Percentiles rank a stretch among this genome's conserved stretches.
Evolutionary conservation across 2,888 invertebrate genomes (phyloP).

Genomic region (Ennomos erosarius): DNA sequence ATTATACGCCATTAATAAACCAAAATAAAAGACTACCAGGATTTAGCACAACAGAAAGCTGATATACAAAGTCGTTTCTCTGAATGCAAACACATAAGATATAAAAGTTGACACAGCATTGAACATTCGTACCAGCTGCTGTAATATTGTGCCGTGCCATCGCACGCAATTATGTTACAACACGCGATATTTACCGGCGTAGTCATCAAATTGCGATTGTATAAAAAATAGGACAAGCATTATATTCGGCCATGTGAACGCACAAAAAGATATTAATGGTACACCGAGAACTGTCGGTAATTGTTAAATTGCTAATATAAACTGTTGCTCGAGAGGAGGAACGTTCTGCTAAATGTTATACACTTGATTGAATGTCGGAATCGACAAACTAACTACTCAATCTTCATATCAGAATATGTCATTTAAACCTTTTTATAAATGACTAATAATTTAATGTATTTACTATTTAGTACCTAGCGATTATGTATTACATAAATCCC

Average conservation of each 20-base stretch:
- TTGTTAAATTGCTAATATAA: conserved; percentile 32
- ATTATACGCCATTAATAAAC: conserved; percentile 10
- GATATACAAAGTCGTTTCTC: conserved; percentile 31
- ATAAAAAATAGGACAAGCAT: conserved; percentile 45
- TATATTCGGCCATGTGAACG: conserved; percentile 34
- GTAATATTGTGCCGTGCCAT: conserved; percentile 36
- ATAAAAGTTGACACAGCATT: conserved; percentile 40
- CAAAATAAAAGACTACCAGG: conserved; percentile 25
- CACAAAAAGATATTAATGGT: conserved; percentile 37
- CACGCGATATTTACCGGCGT: conserved; percentile 45
- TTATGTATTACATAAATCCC: no score
- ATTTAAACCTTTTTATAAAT: no score
- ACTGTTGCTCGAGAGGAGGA: conserved; percentile 23
- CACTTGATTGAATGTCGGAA: conserved; percentile 24
- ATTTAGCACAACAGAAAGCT: conserved; percentile 21
- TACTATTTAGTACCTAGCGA: no score
- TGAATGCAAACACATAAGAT: conserved; percentile 36
- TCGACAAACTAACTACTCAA: conserved; percentile 29
- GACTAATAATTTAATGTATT: no score
- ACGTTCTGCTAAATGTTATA: conserved; percentile 26
- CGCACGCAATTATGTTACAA: conserved; percentile 36
- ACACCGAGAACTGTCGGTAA: conserved; percentile 26
- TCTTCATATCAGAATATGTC: neutral
- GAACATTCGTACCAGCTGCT: conserved; percentile 40
- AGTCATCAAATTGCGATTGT: conserved; percentile 42